phyloP scores from a whole-genome alignment of 2,888 invertebrate genomes.

The Cataglyphis rosenhaueri region DNA sequence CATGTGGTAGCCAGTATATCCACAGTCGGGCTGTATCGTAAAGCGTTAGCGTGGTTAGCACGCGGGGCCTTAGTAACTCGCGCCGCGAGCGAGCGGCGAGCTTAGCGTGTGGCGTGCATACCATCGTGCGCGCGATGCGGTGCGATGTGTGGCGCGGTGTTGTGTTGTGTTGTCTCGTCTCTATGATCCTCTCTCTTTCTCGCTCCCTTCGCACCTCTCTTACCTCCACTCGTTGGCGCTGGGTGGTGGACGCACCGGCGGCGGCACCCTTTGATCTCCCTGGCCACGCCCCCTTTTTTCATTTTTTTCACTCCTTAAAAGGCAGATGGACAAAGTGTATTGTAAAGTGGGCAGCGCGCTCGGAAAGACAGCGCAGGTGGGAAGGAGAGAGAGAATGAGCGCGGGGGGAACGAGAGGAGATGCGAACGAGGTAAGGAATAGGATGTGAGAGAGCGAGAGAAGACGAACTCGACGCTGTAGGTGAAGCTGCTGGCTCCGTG shows the following conservation, averaged over 20 bases:
- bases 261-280: conserved; percentile 85
- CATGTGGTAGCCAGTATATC: conserved; percentile 38
- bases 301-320: conserved; percentile 85
- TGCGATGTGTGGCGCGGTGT: conserved; percentile 1
- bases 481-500: conserved; percentile 79
- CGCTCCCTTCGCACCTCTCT: conserved; percentile 45
- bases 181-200: conserved; percentile 56
- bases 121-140: conserved; percentile 64
- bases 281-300: conserved; percentile 85
- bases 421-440: conserved; percentile 31
- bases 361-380: conserved; percentile 69
- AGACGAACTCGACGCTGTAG: conserved; percentile 65
- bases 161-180: conserved; percentile 45
- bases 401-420: conserved; percentile 28
- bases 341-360: conserved; percentile 85
- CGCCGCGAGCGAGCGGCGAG: conserved; percentile 64
- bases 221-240: conserved; percentile 57
- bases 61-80: conserved; percentile 66
- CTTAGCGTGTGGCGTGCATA: conserved; percentile 77
- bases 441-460: conserved; percentile 42
- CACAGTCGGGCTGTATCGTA: conserved; percentile 47
- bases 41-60: conserved; percentile 62
- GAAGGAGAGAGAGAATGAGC: conserved; percentile 52
- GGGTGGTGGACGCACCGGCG: conserved; percentile 71
- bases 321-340: conserved; percentile 86